phyloP scores from a whole-genome alignment of 2,888 invertebrate species.

The Cybosia mesomella region DNA sequence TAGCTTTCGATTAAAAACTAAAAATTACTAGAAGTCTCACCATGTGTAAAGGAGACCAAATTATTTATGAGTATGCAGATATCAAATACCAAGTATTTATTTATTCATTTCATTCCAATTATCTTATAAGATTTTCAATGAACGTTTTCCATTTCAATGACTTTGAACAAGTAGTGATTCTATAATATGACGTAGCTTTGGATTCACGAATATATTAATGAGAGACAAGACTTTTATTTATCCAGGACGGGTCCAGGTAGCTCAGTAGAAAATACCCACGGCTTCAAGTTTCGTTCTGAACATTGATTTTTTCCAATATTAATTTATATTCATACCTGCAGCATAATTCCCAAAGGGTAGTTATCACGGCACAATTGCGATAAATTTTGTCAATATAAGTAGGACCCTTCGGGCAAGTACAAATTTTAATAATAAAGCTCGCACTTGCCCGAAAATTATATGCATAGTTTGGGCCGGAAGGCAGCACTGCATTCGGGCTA shows the following conservation, averaged over 20 bases:
- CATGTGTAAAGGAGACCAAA: conserved; percentile 18
- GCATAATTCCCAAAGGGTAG: background rate
- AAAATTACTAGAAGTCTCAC: conserved; percentile 33
- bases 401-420: background rate
- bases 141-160: background rate
- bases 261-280: background rate
- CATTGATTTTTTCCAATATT: background rate
- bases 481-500: background rate
- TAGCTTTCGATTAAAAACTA: conserved; percentile 43
- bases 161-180: background rate
- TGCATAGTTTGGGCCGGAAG: background rate
- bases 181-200: background rate
- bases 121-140: background rate
- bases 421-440: too few relatives aligned
- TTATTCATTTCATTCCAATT: background rate
- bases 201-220: background rate
- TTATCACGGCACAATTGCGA: too few relatives aligned
- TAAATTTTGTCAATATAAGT: background rate
- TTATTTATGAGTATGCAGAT: background rate
- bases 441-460: background rate
- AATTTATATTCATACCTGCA: background rate
- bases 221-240: background rate
- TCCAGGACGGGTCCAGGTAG: background rate
- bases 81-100: background rate
- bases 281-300: background rate